Evolutionary conservation across 2,797 vertebrate genomes (phyloP).

Genomic region (Hypotaenidia philippensis): DNA sequence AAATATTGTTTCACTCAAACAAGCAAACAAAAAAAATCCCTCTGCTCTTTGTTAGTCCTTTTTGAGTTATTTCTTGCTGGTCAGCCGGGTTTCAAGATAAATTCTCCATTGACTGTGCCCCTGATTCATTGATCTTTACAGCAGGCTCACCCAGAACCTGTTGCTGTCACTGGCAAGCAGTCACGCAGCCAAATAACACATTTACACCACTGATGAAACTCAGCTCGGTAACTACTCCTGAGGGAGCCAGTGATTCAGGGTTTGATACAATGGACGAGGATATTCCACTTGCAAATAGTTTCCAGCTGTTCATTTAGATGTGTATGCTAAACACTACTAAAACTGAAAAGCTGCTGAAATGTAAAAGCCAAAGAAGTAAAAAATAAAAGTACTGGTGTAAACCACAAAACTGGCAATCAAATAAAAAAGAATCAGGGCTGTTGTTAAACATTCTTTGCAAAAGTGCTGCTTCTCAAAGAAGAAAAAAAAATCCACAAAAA

Average conservation of each 20-base stretch:
- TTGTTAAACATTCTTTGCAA: background rate
- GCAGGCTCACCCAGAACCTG: background rate
- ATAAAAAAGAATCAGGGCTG: background rate
- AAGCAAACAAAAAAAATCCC: background rate
- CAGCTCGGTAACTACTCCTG: background rate
- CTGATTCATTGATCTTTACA: background rate
- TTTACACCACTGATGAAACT: background rate
- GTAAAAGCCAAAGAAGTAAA: background rate
- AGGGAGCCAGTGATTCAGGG: background rate
- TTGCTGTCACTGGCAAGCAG: background rate
- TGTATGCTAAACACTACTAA: background rate
- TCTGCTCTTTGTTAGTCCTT: background rate
- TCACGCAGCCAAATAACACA: background rate
- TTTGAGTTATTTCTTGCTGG: background rate
- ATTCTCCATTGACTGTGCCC: background rate
- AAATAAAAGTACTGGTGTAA: background rate
- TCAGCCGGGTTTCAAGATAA: background rate
- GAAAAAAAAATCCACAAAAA: background rate
- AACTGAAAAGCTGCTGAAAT: conserved; percentile 12
- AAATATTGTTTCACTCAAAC: background rate
- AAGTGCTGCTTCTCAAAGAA: background rate
- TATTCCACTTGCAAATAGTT: background rate
- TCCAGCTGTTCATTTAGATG: conserved; percentile 43
- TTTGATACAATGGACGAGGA: background rate
- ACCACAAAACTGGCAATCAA: background rate